A percentile compares a stretch with the other conserved stretches of the same genome.
Evolutionary conservation across 2,888 invertebrate species (phyloP).

Genomic region (Rhyacophila evoluta): DNA sequence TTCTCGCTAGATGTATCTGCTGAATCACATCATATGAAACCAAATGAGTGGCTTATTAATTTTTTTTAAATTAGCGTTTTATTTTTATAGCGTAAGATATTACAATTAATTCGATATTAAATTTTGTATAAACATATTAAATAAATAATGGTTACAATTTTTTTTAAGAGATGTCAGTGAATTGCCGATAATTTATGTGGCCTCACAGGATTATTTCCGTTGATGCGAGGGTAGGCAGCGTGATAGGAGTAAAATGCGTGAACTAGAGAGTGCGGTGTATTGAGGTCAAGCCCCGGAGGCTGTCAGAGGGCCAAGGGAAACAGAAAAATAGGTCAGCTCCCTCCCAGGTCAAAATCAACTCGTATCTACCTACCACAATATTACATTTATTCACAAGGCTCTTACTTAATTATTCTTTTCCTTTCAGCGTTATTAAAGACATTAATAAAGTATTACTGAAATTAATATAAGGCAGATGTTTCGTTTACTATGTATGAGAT

Average conservation of each 20-base stretch:
- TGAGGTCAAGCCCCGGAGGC: background rate
- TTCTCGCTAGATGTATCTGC: background rate
- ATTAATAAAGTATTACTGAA: background rate
- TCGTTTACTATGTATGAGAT: background rate
- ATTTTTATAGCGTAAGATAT: background rate
- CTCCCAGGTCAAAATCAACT: background rate
- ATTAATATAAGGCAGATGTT: background rate
- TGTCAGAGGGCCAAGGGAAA: constrained; percentile 22
- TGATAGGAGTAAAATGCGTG: background rate
- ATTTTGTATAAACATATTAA: too few relatives aligned
- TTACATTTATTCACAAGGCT: constrained; percentile 5
- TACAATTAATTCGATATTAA: too few relatives aligned
- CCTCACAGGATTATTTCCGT: background rate
- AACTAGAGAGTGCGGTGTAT: background rate
- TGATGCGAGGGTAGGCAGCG: background rate
- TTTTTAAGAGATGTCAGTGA: background rate
- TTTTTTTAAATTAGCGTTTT: too few relatives aligned
- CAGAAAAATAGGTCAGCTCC: constrained; percentile 14
- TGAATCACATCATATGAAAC: too few relatives aligned
- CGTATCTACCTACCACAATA: background rate
- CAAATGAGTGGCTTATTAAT: too few relatives aligned
- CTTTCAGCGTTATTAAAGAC: background rate
- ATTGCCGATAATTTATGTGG: background rate
- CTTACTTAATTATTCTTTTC: background rate
- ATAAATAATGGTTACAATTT: too few relatives aligned